phyloP scores from a whole-genome alignment of 2,888 invertebrate genomes.

The Lasioglossum lativentre region DNA sequence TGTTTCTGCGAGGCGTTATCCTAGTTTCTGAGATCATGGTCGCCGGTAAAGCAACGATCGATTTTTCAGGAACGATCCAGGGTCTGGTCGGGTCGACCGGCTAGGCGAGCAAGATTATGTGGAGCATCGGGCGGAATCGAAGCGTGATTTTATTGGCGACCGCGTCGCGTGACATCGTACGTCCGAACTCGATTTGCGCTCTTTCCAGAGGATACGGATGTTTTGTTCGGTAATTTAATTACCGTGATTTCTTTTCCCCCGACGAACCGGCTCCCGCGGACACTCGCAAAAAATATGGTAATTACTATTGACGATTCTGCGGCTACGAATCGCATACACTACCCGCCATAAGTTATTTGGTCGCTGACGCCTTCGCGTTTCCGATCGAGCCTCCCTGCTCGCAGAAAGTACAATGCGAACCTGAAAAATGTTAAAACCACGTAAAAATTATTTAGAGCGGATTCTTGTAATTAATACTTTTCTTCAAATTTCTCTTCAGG shows the following conservation, averaged over 20 bases:
- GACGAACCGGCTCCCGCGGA: slow-evolving; percentile 49
- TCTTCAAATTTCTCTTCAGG: too few relatives aligned
- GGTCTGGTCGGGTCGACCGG: not conserved
- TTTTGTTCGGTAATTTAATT: slow-evolving; percentile 63
- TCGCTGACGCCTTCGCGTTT: not conserved
- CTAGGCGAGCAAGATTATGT: slow-evolving; percentile 34
- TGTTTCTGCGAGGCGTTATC: slow-evolving; percentile 37
- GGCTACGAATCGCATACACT: slow-evolving; percentile 30
- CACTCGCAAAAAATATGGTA: slow-evolving; percentile 48
- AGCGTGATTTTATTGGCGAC: slow-evolving; percentile 48
- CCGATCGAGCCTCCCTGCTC: not conserved
- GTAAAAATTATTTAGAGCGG: not conserved
- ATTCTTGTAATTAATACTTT: too few relatives aligned
- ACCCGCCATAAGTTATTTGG: not conserved
- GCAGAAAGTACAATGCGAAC: not conserved
- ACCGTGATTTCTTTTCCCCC: slow-evolving; percentile 36
- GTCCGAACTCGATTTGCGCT: slow-evolving; percentile 23
- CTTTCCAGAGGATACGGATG: slow-evolving; percentile 48
- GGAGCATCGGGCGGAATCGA: slow-evolving; percentile 56
- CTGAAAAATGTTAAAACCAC: not conserved
- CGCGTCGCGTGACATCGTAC: slow-evolving; percentile 51
- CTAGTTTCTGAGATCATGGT: slow-evolving; percentile 53
- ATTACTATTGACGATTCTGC: slow-evolving; percentile 49
- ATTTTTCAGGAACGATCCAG: not conserved
- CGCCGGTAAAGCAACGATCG: slow-evolving; percentile 24